These are phyloP conservation scores for Cephalopterus ornatus DNA, from an alignment of 2,113 vertebrate genomes.

Conservation along the genomic window DNA sequence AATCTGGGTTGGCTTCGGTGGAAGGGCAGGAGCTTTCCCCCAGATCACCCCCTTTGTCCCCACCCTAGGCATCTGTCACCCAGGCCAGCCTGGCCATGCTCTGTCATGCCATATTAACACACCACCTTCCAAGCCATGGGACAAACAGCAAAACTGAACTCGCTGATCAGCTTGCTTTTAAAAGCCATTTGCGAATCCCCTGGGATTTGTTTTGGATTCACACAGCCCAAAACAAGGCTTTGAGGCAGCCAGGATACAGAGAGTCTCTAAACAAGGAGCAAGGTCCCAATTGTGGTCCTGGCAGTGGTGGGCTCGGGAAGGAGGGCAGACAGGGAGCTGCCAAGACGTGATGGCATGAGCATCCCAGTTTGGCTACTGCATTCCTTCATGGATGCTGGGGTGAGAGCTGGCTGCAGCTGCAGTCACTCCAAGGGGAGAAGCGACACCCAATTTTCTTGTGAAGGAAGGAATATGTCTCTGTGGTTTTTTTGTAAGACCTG, in stretches of 20 bases:
- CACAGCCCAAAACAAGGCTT: background rate
- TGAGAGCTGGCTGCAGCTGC: background rate
- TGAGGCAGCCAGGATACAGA: fast-evolving
- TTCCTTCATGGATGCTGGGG: background rate
- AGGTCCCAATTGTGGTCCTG: background rate
- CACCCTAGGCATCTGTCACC: background rate
- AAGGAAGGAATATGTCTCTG: background rate
- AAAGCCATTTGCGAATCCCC: background rate
- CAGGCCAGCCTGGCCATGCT: fast-evolving
- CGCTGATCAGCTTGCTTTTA: background rate
- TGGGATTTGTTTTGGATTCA: background rate
- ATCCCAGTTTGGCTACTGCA: background rate
- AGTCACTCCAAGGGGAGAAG: fast-evolving
- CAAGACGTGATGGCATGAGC: fast-evolving
- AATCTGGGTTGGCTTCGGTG: background rate
- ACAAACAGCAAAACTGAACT: background rate
- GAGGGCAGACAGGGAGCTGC: background rate
- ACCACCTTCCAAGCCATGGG: background rate
- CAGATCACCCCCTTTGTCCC: background rate
- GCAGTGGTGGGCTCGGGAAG: fast-evolving
- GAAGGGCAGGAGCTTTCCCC: background rate
- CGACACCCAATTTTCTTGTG: background rate
- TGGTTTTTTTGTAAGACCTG: fast-evolving
- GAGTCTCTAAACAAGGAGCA: fast-evolving
- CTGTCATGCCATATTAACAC: background rate